Percentiles rank a stretch among this genome's conserved stretches.
Conservation (phyloP, 2,888 invertebrate genomes). For the Seira musarum region DNA sequence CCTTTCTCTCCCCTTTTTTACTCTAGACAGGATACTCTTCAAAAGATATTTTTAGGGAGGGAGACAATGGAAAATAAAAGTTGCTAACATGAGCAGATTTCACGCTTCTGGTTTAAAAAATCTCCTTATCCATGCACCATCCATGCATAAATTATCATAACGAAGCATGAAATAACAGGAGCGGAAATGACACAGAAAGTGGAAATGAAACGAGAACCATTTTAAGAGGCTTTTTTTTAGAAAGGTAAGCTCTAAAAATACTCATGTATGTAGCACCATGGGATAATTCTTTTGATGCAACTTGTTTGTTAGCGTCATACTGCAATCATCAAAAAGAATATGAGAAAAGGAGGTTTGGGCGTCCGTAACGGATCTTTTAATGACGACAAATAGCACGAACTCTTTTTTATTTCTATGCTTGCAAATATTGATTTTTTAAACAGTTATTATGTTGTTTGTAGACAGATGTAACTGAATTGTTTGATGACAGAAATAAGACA, state of each 20-base stretch:
- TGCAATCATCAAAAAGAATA: no score
- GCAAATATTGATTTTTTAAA: no score
- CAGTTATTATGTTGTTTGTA: no score
- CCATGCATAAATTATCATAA: no score
- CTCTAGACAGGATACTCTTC: not conserved
- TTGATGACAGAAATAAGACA: no score
- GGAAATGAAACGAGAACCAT: not conserved
- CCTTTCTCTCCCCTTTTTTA: not conserved
- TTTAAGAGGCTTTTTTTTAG: constrained; percentile 16
- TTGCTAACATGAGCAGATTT: not conserved
- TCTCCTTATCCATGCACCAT: constrained; percentile 41
- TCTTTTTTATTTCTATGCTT: no score
- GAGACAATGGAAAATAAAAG: not conserved
- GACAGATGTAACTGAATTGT: no score
- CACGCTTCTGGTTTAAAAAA: not conserved
- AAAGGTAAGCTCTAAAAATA: not conserved
- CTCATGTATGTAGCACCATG: not conserved
- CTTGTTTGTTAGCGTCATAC: no score
- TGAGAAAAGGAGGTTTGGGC: no score
- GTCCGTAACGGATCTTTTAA: no score
- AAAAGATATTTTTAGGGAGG: not conserved
- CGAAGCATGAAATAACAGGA: constrained; percentile 28
- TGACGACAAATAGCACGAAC: no score
- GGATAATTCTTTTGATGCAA: no score
- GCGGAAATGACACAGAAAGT: constrained; percentile 40